Evolutionary conservation across 1,140 invertebrate species (phyloP).

Genomic region (Zaprionus vittiger): DNA sequence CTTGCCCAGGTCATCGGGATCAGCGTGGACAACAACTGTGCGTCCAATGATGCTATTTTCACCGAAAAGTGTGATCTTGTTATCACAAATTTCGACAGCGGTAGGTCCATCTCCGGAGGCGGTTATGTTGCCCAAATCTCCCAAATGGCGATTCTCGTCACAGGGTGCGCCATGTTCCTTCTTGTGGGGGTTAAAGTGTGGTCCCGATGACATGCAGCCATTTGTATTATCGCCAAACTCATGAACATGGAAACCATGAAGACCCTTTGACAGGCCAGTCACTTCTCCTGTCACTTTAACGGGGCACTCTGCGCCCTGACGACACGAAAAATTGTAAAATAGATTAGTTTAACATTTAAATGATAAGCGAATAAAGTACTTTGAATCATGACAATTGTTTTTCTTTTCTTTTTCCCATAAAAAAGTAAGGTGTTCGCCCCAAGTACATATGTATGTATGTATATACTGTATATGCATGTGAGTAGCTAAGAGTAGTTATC

Average conservation of each 20-base stretch:
- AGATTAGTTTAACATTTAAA: constrained; percentile 5
- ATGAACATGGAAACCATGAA: constrained; percentile 97
- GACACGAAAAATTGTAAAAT: background rate
- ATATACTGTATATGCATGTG: background rate
- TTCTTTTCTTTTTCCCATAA: background rate
- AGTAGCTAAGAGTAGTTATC: constrained; percentile 1
- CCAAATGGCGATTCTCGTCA: constrained; percentile 91
- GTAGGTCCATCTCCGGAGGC: constrained; percentile 90
- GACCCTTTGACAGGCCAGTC: constrained; percentile 88
- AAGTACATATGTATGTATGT: background rate
- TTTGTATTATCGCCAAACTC: constrained; percentile 98
- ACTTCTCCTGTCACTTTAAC: constrained; percentile 91
- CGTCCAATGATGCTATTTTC: constrained; percentile 93
- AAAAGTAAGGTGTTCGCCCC: background rate
- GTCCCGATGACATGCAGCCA: constrained; percentile 97
- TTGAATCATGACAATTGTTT: background rate
- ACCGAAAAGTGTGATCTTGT: constrained; percentile 90
- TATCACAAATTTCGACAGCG: constrained; percentile 90
- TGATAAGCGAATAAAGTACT: constrained; percentile 45
- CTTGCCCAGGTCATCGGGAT: constrained; percentile 96
- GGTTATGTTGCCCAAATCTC: constrained; percentile 96
- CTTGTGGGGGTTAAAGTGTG: constrained; percentile 96
- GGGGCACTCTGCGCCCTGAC: constrained; percentile 85
- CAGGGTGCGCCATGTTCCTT: constrained; percentile 94
- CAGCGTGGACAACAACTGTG: constrained; percentile 96